Evolutionary conservation across 2,113 vertebrate genomes (phyloP), one percentile per base, ranked within the genome.

Genomic region (Rhadina sibilatrix): DNA sequence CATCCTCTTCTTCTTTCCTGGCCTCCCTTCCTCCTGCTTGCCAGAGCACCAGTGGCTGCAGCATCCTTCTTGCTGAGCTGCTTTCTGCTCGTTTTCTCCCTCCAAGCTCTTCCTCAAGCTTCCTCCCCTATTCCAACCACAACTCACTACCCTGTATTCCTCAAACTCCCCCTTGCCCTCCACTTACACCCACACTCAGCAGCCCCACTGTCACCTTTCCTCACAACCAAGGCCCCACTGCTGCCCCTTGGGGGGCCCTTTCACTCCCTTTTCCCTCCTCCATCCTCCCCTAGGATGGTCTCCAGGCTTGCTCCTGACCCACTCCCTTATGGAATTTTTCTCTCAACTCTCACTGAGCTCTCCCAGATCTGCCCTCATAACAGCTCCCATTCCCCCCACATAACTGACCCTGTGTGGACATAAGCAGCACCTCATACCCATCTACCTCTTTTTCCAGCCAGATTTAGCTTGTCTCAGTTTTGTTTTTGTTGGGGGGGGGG

Each of bases 111-210:
- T 63, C 38, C 30, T 86, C 53, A 54, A 64, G 33, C 28, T 91
- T 46, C 15, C 13, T 46, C 13, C 19, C 22, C n/a, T 63, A 15
- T 21, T 84, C 28, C n/a, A 72, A 31, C 10, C 20, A 33, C 2
- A 3, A 37, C 38, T 42, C 0, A 0, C 19, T 31, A 28, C 24
- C 31, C 4, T 8, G 2, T 37, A 15, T 56, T 49, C 30, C 35
- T 44, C 57, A 76, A 59, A 52, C 5, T 56, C 5, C n/a, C n/a
- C 37, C 17, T 64, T 2, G 2, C 28, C 13, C 57, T 82, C 5
- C 31, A 13, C n/a, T 75, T 61, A 71, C 12, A 57, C 4, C 9
- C 78, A 25, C 20, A 33, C 4, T 24, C 18, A 40, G 35, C 61
- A 82, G 37, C 5, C 53, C 14, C 19, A 11, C 37, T 79, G 28